phyloP scores from a whole-genome alignment of 2,113 vertebrate genomes.

The Pantherophis guttatus region DNA sequence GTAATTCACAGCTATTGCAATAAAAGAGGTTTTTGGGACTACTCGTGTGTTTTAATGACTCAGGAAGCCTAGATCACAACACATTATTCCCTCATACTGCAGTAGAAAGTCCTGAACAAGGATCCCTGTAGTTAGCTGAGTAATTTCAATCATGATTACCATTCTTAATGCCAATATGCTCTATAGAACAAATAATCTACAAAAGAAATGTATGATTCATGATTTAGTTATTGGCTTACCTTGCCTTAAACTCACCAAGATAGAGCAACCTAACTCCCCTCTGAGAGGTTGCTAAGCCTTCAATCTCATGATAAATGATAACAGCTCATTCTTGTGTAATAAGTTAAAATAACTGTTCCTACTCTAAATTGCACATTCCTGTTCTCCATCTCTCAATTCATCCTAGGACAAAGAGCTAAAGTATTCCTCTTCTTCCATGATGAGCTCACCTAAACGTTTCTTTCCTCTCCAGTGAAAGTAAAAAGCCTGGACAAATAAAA shows the following conservation, averaged over 20 bases:
- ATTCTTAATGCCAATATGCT: background rate
- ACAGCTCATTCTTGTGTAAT: background rate
- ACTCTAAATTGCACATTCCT: background rate
- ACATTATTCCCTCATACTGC: background rate
- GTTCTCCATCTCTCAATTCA: background rate
- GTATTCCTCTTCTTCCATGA: background rate
- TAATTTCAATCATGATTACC: background rate
- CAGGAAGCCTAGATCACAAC: no score
- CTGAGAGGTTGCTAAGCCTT: background rate
- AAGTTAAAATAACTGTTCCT: background rate
- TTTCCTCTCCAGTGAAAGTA: background rate
- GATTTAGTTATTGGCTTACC: background rate
- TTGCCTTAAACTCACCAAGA: background rate
- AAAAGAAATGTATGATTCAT: background rate
- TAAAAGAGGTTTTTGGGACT: no score
- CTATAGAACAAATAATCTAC: background rate
- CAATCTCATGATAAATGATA: background rate
- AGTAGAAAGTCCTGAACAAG: background rate
- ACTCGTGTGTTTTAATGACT: no score
- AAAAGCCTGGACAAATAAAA: constrained; percentile 23
- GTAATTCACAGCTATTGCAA: no score
- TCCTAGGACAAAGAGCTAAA: background rate
- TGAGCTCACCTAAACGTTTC: constrained; percentile 13
- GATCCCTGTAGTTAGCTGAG: background rate
- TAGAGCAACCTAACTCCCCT: background rate